Evolutionary conservation across 2,113 vertebrate genomes (phyloP), one percentile per base, ranked within the genome.

Genomic region (Mobula hypostoma): DNA sequence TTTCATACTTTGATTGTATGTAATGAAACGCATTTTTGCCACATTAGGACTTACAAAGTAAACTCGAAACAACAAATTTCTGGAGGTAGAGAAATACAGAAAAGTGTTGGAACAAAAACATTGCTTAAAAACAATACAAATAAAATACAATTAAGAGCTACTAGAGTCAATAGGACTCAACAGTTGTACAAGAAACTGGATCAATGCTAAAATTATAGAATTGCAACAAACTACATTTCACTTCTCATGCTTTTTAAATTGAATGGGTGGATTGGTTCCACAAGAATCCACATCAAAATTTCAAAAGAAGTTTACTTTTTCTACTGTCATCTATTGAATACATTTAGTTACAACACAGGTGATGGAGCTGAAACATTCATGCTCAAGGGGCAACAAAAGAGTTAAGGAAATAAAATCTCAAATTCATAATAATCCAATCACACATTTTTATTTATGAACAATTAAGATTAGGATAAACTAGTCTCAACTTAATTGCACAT

Each of bases 211-310:
- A 93, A 56, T 74, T 76, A 74, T 21, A 74, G 40, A 72, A 48
- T 74, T 24, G 21, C 7, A 19, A 92, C 5, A 48, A 93, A 48
- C 36, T 48, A 36, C 17, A 27, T 74, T 29, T 90, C 29, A 68
- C 27, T 14, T 7, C 19, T 92, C 36, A 40, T 91, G 9, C 8
- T 48, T 74, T 93, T 63, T 48, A 48, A 72, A 93, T 24, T 93
- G 36, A 9, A 93, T 82, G 79, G 7, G 21, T 94, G 11, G 70
- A 95, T 82, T 95, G 94, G 82, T 36, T 83, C 83, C 95, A 70
- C 63, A 95, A 95, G 94, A 94, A 94, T 95, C 94, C 92, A 94
- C 68, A 95, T 93, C 93, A 95, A 95, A 94, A 95, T 94, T 94
- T 19, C 74, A 94, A 95, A 94, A 95, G 92, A 94, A 94, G 94